Evolutionary conservation across 2,888 invertebrate species (phyloP).

Genomic region (Aleiodes leptofemur): DNA sequence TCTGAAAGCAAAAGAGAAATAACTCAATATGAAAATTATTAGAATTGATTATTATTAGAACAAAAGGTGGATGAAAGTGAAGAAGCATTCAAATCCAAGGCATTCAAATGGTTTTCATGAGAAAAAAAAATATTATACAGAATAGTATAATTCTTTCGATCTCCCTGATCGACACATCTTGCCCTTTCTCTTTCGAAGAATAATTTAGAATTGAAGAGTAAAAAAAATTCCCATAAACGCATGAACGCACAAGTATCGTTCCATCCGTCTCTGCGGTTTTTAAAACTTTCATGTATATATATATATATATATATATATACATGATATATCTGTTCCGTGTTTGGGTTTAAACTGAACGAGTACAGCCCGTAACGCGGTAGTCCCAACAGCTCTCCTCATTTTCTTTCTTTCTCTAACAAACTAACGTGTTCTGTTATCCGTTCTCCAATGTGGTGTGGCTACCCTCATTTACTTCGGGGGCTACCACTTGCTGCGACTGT

Average conservation of each 20-base stretch:
- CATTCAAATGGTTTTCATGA: constrained; percentile 11
- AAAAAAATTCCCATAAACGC: constrained; percentile 12
- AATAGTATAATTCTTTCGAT: background rate
- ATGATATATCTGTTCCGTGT: constrained; percentile 31
- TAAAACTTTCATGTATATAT: constrained; percentile 6
- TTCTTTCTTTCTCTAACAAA: background rate
- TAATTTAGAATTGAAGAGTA: constrained; percentile 3
- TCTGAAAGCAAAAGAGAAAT: background rate
- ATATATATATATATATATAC: constrained; percentile 5
- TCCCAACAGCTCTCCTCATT: constrained; percentile 3
- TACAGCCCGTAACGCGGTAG: constrained; percentile 34
- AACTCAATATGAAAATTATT: constrained; percentile 24
- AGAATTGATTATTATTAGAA: constrained; percentile 14
- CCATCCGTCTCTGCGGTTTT: constrained; percentile 3
- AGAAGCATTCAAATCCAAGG: constrained; percentile 17
- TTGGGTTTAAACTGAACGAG: constrained; percentile 22
- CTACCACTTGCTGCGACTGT: constrained; percentile 18
- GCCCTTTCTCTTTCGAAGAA: constrained; percentile 33
- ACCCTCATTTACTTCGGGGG: constrained; percentile 49
- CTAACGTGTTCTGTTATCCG: constrained; percentile 10
- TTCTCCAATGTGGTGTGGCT: constrained; percentile 23
- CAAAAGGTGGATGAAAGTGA: constrained; percentile 27
- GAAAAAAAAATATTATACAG: constrained; percentile 1
- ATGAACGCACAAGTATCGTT: background rate
- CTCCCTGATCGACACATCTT: constrained; percentile 8